Conservation (phyloP, 2,113 vertebrate genomes). For the Phalacrocorax brasilianus region DNA sequence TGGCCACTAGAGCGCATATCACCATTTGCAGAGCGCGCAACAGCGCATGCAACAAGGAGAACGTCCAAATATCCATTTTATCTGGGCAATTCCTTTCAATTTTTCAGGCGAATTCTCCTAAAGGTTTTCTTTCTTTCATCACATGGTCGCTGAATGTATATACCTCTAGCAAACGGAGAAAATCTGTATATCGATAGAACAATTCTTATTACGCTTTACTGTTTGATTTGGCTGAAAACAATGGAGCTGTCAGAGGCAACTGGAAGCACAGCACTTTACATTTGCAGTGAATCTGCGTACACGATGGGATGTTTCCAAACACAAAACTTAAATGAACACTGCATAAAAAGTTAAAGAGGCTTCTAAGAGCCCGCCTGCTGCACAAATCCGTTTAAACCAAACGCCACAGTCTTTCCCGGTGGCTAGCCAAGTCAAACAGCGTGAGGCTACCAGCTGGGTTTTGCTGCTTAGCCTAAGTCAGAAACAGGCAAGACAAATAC, state of each 20-base stretch:
- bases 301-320: background rate
- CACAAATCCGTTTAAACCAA: background rate
- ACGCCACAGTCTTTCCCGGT: background rate
- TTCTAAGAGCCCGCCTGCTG: background rate
- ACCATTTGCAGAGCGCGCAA: background rate
- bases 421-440: background rate
- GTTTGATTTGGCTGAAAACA: background rate
- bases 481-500: background rate
- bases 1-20: background rate
- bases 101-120: background rate
- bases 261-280: background rate
- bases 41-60: background rate
- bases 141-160: background rate
- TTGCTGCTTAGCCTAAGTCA: background rate
- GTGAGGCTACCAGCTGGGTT: background rate
- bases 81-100: background rate
- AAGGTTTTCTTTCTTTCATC: background rate
- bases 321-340: background rate
- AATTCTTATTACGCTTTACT: background rate
- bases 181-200: rapidly evolving
- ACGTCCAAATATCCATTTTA: background rate
- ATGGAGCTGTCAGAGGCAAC: background rate
- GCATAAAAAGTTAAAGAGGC: background rate
- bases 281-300: background rate
- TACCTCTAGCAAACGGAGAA: background rate